Base-by-base conservation (phyloP, 1,140 invertebrate genomes). In the Papilio aristodemus region DNA sequence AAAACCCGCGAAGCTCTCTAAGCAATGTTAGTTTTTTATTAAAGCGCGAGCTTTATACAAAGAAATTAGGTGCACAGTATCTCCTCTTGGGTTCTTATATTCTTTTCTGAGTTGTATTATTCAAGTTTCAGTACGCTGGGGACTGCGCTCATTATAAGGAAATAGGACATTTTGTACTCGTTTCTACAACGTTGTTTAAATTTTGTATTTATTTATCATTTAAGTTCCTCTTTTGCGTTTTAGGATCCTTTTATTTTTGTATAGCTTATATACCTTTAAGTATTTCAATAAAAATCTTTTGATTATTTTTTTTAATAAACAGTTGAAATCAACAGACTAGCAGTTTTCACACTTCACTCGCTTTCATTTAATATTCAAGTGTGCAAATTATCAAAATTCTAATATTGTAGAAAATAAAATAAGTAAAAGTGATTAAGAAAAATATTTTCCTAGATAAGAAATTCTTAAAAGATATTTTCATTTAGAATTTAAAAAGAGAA, bases 1-100 rank as follows among this genome's bases (percentile, higher is more conserved):
- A 13, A 13, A 62, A 39, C 59, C 54, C 59, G 17, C 59, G 11
- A 62, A 62, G 22, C 8, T 14, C 22, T 32, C 36, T 60, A 19
- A 60, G 17, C 59, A 39, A 62, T 62, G 59, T 62, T 62, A 22
- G 59, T 62, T 62, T 62, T 60, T 62, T 62, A 62, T 39, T 39
- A 62, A 62, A 39, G 32, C 59, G 2, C 37, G n/a, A 14, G 25
- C 4, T 39, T 62, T 39, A 22, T 38, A 62, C 32, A 62, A 62
- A 62, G 37, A 62, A 62, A 62, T 62, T 62, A 62, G 59, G 37
- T 62, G 59, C 17, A 62, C 37, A 19, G 11, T 62, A 39, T 62
- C 59, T 62, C 54, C 14, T 10, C 57, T 36, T 25, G 46, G 19
- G 46, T 25, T 50, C 46, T 50, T 54, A 54, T 22, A 54, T 54